Evolutionary conservation across 1,140 invertebrate genomes (phyloP).

Genomic region (Zeugodacus cucurbitae): DNA sequence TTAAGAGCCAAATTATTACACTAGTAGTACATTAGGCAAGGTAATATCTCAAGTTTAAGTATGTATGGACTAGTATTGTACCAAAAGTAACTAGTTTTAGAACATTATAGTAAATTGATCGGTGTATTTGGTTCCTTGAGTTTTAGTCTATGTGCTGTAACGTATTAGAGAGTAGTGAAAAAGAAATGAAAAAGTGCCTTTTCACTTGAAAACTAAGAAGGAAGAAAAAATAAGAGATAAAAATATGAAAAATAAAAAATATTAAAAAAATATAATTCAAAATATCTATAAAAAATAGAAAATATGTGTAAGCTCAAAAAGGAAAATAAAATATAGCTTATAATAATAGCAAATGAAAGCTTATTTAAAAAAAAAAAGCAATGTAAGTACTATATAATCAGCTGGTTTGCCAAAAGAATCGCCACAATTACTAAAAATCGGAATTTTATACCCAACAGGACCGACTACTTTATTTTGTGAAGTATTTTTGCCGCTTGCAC

Average conservation of each 20-base stretch:
- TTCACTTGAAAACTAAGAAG: conserved; percentile 27
- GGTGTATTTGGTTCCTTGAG: conserved; percentile 6
- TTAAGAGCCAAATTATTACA: too few species aligned
- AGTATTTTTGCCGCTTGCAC: not conserved
- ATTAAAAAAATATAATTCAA: not conserved
- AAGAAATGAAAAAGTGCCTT: not conserved
- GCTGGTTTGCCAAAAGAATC: not conserved
- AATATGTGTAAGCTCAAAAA: not conserved
- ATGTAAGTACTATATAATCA: not conserved
- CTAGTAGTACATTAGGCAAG: too few species aligned
- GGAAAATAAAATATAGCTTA: not conserved
- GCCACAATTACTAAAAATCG: not conserved
- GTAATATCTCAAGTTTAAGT: too few species aligned
- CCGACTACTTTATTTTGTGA: not conserved
- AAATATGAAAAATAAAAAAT: not conserved
- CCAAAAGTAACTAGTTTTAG: too few species aligned
- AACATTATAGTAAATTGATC: not conserved
- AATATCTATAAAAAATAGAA: too few species aligned
- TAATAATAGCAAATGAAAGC: not conserved
- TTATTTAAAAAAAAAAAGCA: not conserved
- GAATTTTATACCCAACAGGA: not conserved
- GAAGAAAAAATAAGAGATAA: not conserved
- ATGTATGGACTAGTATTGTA: too few species aligned
- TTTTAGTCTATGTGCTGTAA: not conserved
- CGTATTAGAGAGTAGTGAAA: not conserved